Percentiles rank a stretch among this genome's conserved stretches.
phyloP scores from a whole-genome alignment of 2,797 vertebrate species.

The Sarcoramphus papa region DNA sequence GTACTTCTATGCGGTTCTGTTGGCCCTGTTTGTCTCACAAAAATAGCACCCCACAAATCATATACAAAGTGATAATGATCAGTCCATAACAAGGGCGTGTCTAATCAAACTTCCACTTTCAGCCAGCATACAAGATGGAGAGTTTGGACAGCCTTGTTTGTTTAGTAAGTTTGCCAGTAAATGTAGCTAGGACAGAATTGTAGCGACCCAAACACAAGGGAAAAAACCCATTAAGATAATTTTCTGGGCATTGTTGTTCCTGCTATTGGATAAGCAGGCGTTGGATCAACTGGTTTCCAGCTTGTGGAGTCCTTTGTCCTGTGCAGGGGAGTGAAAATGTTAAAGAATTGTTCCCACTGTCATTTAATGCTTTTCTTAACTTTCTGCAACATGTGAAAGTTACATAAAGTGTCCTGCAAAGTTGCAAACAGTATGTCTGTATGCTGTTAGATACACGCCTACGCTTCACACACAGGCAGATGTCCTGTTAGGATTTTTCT shows the following conservation, averaged over 20 bases:
- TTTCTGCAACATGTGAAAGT: not conserved
- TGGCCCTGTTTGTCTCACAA: not conserved
- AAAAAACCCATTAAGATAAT: constrained; percentile 6
- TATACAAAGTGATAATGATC: constrained; percentile 21
- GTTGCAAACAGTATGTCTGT: not conserved
- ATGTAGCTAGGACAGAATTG: constrained; percentile 3
- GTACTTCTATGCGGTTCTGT: not conserved
- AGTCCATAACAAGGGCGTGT: constrained; percentile 28
- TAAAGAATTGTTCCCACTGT: not conserved
- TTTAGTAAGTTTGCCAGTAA: constrained; percentile 51
- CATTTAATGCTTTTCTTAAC: not conserved
- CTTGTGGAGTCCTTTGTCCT: not conserved
- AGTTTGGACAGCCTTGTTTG: constrained; percentile 50
- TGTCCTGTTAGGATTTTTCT: constrained; percentile 30
- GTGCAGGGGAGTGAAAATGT: not conserved
- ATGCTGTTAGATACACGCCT: not conserved
- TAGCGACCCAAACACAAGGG: not conserved
- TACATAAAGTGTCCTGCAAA: constrained; percentile 14
- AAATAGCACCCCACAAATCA: not conserved
- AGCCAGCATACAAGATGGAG: not conserved
- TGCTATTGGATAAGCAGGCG: not conserved
- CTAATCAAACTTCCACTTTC: constrained; percentile 43
- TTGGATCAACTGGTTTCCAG: not conserved
- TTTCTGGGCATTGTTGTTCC: constrained; percentile 12
- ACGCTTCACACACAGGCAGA: not conserved